Evolutionary conservation across 30 jellyfish, hydroid and myxozoan species (phyloP).

Genomic region (Aurelia aurita complex sp. Pacific): DNA sequence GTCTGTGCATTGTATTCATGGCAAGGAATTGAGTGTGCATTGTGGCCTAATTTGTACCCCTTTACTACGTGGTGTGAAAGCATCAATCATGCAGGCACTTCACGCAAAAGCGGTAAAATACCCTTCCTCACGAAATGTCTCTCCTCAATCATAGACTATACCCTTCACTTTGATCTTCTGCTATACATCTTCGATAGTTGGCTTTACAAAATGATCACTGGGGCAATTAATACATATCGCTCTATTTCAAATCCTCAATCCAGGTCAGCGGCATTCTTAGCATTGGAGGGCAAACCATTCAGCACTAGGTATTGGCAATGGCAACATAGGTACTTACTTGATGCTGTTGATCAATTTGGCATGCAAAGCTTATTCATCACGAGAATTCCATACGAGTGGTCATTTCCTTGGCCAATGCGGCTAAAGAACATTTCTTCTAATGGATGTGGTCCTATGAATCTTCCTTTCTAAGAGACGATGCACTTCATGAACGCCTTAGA

Average conservation of each 20-base stretch:
- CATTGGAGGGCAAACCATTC: constrained; percentile 31
- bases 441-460: constrained; percentile 3
- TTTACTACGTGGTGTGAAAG: constrained; percentile 46
- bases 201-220: constrained; percentile 20
- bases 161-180: constrained; percentile 4
- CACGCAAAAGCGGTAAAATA: constrained; percentile 4
- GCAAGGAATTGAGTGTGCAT: constrained; percentile 48
- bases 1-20: background rate
- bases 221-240: constrained; percentile 8
- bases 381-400: constrained; percentile 6
- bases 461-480: constrained; percentile 15
- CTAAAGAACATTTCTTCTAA: background rate
- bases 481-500: constrained; percentile 24
- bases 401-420: constrained; percentile 50
- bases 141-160: constrained; percentile 7
- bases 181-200: constrained; percentile 11
- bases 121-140: constrained; percentile 12
- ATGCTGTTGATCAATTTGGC: constrained; percentile 51
- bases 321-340: constrained; percentile 38
- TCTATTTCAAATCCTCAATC: background rate
- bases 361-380: constrained; percentile 29
- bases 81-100: background rate
- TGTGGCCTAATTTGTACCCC: constrained; percentile 49
- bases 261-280: constrained; percentile 2
- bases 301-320: constrained; percentile 30